These are phyloP conservation scores for Pseudomyrmex pallidus DNA, from an alignment of 1,140 invertebrate species.

Conservation along the genomic window DNA sequence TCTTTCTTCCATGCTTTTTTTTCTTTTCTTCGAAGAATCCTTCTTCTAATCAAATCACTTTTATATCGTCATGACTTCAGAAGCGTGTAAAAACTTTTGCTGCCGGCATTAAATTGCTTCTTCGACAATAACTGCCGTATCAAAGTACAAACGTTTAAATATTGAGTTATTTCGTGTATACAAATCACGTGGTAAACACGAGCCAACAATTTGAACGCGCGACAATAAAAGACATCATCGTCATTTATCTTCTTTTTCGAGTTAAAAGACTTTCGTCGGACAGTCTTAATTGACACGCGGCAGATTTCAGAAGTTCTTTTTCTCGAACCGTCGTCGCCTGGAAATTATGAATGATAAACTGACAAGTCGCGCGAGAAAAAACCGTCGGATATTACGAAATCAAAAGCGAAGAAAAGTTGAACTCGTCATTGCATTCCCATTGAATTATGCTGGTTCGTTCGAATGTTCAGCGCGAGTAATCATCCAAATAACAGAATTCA, in stretches of 20 bases:
- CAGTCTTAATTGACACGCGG: background rate
- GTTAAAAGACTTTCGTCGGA: background rate
- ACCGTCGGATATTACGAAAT: background rate
- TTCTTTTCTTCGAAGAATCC: background rate
- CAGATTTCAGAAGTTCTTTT: conserved; percentile 29
- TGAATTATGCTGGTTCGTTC: conserved; percentile 20
- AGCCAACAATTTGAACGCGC: background rate
- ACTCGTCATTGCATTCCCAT: conserved; percentile 1
- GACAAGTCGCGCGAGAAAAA: background rate
- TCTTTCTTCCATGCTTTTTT: background rate
- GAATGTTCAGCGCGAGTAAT: conserved; percentile 7
- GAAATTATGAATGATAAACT: conserved; percentile 15
- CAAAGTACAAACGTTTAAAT: conserved; percentile 20
- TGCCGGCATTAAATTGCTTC: conserved; percentile 11
- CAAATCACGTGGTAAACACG: conserved; percentile 40
- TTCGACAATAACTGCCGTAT: conserved; percentile 15
- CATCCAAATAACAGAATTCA: conserved; percentile 29
- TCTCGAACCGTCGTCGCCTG: background rate
- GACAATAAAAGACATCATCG: background rate
- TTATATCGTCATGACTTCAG: conserved; percentile 43
- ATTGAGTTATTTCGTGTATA: conserved; percentile 17
- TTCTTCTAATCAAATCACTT: conserved; percentile 54
- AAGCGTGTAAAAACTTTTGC: conserved; percentile 45
- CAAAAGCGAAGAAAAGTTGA: background rate
- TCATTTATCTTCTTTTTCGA: conserved; percentile 11